phyloP scores from a whole-genome alignment of 1,140 invertebrate species.

The Brachionus angularis region DNA sequence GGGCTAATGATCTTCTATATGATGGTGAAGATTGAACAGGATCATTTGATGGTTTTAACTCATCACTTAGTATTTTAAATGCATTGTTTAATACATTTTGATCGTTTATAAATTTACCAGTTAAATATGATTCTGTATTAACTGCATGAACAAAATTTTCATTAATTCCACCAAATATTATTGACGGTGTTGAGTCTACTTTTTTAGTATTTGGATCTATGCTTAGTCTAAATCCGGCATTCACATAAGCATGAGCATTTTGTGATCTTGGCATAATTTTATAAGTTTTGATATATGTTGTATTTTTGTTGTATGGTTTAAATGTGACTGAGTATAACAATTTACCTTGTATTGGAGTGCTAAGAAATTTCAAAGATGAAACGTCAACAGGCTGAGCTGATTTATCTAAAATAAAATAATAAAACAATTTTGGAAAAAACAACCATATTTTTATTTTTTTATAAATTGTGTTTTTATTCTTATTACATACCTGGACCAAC shows the following conservation, averaged over 20 bases:
- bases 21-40: slow-evolving; percentile 65
- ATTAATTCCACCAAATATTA: slow-evolving; percentile 52
- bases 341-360: too few species aligned
- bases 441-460: too few species aligned
- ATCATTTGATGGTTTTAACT: slow-evolving; percentile 64
- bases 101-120: slow-evolving; percentile 61
- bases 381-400: too few species aligned
- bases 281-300: slow-evolving; percentile 47
- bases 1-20: slow-evolving; percentile 65
- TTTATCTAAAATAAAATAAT: too few species aligned
- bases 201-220: slow-evolving; percentile 49
- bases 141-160: slow-evolving; percentile 63
- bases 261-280: slow-evolving; percentile 61
- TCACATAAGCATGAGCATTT: slow-evolving; percentile 43
- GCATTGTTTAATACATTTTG: slow-evolving; percentile 63
- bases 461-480: too few species aligned
- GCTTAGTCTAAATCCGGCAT: slow-evolving; percentile 48
- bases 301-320: slow-evolving; percentile 57
- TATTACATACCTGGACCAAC: background rate
- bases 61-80: slow-evolving; percentile 61
- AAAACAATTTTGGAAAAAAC: too few species aligned
- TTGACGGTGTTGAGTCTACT: slow-evolving; percentile 49
- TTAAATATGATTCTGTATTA: slow-evolving; percentile 66
- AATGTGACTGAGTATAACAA: slow-evolving; percentile 63
- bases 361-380: too few species aligned